phyloP scores from a whole-genome alignment of 2,888 invertebrate genomes.

The Serripes groenlandicus region DNA sequence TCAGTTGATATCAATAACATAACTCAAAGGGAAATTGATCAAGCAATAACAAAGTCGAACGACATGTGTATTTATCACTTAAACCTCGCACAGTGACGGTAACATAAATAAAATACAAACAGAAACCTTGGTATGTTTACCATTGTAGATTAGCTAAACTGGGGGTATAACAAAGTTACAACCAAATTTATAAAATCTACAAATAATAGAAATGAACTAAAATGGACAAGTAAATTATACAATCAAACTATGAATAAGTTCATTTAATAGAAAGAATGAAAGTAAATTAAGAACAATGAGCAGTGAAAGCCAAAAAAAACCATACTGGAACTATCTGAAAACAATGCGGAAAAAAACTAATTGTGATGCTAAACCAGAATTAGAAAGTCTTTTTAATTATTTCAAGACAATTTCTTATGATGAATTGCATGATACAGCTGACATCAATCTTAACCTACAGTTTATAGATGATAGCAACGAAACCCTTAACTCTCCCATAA shows the following conservation, averaged over 20 bases:
- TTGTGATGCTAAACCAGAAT: no score
- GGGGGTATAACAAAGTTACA: background rate
- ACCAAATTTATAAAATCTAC: background rate
- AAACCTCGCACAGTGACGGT: background rate
- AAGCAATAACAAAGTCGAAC: background rate
- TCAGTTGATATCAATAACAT: no score
- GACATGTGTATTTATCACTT: background rate
- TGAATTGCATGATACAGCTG: no score
- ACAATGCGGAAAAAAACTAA: no score
- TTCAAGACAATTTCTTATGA: no score
- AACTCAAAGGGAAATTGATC: background rate
- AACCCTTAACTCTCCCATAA: no score
- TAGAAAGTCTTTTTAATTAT: no score
- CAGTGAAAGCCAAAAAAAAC: background rate
- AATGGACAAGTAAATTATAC: no score
- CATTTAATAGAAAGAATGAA: background rate
- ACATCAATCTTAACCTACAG: no score
- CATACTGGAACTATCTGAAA: background rate
- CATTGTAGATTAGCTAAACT: constrained; percentile 4
- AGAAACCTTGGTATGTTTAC: constrained; percentile 1
- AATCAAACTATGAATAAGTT: no score
- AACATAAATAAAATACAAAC: background rate
- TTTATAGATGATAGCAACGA: no score
- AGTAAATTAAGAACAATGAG: background rate
- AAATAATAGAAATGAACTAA: background rate